These are phyloP conservation scores for Papilio aristodemus DNA, from an alignment of 1,140 invertebrate genomes.

Conservation along the genomic window DNA sequence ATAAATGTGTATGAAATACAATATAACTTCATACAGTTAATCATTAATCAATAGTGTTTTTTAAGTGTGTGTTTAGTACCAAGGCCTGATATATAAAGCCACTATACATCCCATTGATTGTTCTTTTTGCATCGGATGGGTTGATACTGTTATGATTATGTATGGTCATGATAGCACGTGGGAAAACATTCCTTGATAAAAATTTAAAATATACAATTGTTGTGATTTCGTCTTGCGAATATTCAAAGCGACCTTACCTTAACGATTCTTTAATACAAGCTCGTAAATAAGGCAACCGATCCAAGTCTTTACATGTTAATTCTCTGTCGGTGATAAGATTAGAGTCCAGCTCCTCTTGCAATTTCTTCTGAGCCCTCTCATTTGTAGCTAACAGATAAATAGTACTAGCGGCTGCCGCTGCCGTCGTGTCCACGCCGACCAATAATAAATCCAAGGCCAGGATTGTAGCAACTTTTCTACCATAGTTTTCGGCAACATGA, in stretches of 20 bases:
- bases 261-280: conserved; percentile 95
- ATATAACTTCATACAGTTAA: not conserved
- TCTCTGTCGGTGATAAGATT: conserved; percentile 81
- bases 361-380: conserved; percentile 85
- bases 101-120: no score
- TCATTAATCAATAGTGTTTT: not conserved
- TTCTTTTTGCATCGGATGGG: no score
- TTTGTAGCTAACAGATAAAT: conserved; percentile 90
- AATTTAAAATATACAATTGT: not conserved
- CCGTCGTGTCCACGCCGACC: conserved; percentile 94
- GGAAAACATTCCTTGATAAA: not conserved
- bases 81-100: no score
- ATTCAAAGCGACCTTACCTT: conserved; percentile 80
- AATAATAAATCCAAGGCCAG: conserved; percentile 90
- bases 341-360: conserved; percentile 86
- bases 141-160: no score
- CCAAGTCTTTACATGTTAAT: conserved; percentile 84
- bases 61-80: not conserved
- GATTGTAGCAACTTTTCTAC: conserved; percentile 85
- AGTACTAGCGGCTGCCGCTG: conserved; percentile 88
- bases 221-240: not conserved
- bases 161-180: no score
- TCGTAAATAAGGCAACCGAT: conserved; percentile 88
- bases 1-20: no score
- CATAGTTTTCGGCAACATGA: conserved; percentile 56